phyloP scores from a whole-genome alignment of 2,113 vertebrate genomes.

The Protomyctophum bolini region DNA sequence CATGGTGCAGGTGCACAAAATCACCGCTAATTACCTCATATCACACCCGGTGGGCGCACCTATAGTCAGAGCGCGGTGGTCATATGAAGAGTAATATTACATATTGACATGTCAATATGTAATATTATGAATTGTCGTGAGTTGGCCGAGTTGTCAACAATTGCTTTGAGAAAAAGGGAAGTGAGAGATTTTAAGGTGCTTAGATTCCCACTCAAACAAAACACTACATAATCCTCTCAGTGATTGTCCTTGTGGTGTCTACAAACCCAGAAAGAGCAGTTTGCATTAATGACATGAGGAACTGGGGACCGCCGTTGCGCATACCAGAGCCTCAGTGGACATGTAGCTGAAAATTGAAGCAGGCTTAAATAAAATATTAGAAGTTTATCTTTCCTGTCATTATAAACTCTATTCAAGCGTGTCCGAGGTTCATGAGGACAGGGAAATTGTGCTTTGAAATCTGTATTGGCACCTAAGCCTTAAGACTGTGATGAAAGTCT shows the following conservation, averaged over 20 bases:
- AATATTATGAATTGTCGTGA: no score
- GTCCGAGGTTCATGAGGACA: not conserved
- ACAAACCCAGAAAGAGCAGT: not conserved
- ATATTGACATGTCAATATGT: no score
- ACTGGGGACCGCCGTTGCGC: not conserved
- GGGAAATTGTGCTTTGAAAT: not conserved
- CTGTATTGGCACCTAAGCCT: not conserved
- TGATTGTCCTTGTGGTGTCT: not conserved
- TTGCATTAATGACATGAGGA: not conserved
- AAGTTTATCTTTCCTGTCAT: conserved; percentile 20
- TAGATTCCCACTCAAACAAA: not conserved
- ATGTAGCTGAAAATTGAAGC: conserved; percentile 11
- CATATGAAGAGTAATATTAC: no score
- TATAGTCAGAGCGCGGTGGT: no score
- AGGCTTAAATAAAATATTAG: conserved; percentile 37
- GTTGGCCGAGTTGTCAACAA: no score
- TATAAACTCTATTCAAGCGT: not conserved
- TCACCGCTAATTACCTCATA: no score
- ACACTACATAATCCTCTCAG: not conserved
- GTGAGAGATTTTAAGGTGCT: no score
- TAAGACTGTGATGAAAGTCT: not conserved
- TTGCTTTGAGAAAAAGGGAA: no score
- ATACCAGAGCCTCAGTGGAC: conserved; percentile 8
- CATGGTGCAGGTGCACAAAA: no score
- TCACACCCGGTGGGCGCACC: no score